Conservation (phyloP, 1,140 invertebrate species). For the Drosophila tsacasi region DNA sequence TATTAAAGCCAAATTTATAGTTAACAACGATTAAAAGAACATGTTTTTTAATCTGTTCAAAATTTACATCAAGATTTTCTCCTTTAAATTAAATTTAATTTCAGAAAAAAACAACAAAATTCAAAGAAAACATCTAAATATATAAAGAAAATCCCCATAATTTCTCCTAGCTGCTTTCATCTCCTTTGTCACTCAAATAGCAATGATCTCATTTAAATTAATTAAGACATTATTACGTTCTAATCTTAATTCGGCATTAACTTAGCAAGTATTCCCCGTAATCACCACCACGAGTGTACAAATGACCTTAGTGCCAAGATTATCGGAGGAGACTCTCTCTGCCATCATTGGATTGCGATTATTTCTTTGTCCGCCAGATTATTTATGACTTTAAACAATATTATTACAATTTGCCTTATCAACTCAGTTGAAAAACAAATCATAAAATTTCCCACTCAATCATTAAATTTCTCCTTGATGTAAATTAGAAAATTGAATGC, state of each 20-base stretch:
- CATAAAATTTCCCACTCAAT: conserved; percentile 5
- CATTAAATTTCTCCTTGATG: conserved; percentile 2
- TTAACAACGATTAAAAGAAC: too few species aligned
- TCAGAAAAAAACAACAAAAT: not conserved
- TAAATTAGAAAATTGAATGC: not conserved
- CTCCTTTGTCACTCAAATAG: conserved; percentile 3
- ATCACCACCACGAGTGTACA: conserved; percentile 14
- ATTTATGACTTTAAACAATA: conserved; percentile 29
- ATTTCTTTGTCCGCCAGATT: conserved; percentile 33
- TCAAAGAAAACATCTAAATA: not conserved
- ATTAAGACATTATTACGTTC: conserved; percentile 24
- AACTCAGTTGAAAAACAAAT: conserved; percentile 3
- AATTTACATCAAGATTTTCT: not conserved
- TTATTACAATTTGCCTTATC: conserved; percentile 27
- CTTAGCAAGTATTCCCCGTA: not conserved
- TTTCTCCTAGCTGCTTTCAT: not conserved
- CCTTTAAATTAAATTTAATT: too few species aligned
- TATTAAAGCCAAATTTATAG: not conserved
- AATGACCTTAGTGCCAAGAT: conserved; percentile 23
- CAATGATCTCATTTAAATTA: conserved; percentile 64
- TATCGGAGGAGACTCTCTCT: conserved; percentile 11
- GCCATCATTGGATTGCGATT: conserved; percentile 11
- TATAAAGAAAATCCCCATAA: not conserved
- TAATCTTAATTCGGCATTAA: conserved; percentile 16
- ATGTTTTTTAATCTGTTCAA: too few species aligned